Base-by-base conservation (phyloP, 2,888 invertebrate genomes). In the Harpalus rubripes region DNA sequence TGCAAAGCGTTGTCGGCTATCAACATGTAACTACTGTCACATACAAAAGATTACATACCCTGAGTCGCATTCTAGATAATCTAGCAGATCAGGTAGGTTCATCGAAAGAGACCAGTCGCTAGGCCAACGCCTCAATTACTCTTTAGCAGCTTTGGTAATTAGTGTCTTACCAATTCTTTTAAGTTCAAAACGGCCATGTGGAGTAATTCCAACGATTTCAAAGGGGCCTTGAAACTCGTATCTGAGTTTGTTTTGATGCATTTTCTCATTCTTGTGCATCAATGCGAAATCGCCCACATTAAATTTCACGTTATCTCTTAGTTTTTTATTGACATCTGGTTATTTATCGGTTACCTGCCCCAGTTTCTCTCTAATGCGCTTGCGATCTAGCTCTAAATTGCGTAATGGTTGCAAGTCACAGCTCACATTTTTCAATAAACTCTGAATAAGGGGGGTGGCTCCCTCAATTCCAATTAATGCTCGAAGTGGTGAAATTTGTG, bases 101-200 rank as follows among this genome's bases (percentile, higher is more conserved):
- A 44, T 44, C 44, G 44, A 44, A n/a, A 58, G 58, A 58, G 58
- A 58, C 58, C 58, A 58, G 58, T 58, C 58, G 16, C 15, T 16
- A 16, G 58, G 58, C 58, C 58, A 58, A n/a, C 58, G 58, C 58
- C 58, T 58, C 15, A 58, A 58, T 58, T 58, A 7, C 58, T 58
- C 58, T 7, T 58, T 58, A 16, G 58, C 58, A n/a, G 58, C 58
- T 16, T 58, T 58, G 58, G 58, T 58, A n/a, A 58, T 58, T 58
- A 16, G 15, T 15, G n/a, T 58, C 15, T 16, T 18, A 58, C 58
- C 58, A 58, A 58, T 16, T 16, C 16, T 58, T 7, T 58, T 58
- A 15, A 58, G 16, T 58, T 58, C 58, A 16, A 15, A 58, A 4
- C 58, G n/a, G 15, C 16, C 58, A 58, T 58, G n/a, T n/a, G 15